phyloP scores from a whole-genome alignment of 2,113 vertebrate genomes.

The Ardeotis arabs region DNA sequence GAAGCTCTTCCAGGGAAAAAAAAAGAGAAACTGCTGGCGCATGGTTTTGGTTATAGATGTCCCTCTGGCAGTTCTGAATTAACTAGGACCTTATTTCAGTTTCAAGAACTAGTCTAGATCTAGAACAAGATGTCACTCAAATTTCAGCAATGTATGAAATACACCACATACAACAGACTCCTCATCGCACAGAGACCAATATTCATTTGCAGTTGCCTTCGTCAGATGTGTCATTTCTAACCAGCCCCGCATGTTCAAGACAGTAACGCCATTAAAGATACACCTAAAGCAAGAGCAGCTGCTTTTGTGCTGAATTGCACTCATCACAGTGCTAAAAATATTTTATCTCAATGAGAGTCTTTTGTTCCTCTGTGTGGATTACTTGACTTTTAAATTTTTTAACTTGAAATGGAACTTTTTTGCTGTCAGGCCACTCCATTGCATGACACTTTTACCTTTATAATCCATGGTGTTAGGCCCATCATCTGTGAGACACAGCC shows the following conservation, averaged over 20 bases:
- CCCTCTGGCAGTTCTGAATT: neutral
- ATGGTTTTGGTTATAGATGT: neutral
- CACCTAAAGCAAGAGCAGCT: neutral
- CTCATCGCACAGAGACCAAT: neutral
- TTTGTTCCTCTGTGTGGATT: neutral
- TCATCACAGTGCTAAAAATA: neutral
- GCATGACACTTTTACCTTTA: neutral
- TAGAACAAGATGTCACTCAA: neutral
- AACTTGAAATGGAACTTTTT: neutral
- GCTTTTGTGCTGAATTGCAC: neutral
- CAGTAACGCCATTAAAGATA: neutral
- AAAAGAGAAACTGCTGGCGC: neutral
- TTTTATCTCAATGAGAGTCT: neutral
- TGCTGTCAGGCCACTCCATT: neutral
- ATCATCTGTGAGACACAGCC: neutral
- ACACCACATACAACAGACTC: rapidly evolving
- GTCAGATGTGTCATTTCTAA: neutral
- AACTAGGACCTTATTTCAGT: neutral
- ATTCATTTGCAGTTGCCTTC: neutral
- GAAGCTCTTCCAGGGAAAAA: neutral
- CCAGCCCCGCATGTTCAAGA: neutral
- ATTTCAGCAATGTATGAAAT: neutral
- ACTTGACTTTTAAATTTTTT: neutral
- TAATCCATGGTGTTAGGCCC: too few species aligned
- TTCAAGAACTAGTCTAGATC: neutral